Conservation (phyloP, 2,888 invertebrate genomes). For the Sepioteuthis lessoniana region DNA sequence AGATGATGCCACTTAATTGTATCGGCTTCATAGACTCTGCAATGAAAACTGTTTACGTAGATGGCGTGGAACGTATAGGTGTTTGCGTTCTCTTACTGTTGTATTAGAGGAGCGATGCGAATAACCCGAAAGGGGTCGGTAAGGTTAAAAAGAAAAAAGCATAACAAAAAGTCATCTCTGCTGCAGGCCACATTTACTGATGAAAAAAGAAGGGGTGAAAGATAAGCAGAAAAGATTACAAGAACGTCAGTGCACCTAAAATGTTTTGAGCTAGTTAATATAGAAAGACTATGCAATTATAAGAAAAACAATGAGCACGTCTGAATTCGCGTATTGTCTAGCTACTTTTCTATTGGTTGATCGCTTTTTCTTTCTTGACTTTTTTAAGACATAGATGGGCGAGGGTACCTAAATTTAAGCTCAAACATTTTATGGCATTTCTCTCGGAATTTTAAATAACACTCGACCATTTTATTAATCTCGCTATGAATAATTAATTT, state of each 20-base stretch:
- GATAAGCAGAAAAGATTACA: background rate
- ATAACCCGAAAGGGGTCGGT: background rate
- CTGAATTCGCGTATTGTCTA: background rate
- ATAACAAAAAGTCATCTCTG: background rate
- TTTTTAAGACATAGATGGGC: background rate
- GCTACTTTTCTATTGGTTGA: background rate
- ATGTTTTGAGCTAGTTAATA: background rate
- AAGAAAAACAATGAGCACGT: background rate
- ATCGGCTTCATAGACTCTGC: background rate
- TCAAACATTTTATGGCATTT: background rate
- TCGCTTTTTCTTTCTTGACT: background rate
- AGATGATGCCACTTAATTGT: constrained; percentile 18
- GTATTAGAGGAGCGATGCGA: background rate
- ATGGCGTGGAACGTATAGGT: background rate
- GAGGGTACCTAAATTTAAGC: background rate
- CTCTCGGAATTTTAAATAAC: background rate
- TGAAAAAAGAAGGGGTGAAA: background rate
- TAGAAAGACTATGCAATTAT: background rate
- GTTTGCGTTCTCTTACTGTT: background rate
- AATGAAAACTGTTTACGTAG: background rate
- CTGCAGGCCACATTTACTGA: background rate
- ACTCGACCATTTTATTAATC: background rate
- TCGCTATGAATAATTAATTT: background rate
- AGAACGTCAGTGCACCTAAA: background rate
- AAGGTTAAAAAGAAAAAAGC: background rate